Evolutionary conservation across 2,888 invertebrate genomes (phyloP).

Genomic region (Lycocerus yunnanus): DNA sequence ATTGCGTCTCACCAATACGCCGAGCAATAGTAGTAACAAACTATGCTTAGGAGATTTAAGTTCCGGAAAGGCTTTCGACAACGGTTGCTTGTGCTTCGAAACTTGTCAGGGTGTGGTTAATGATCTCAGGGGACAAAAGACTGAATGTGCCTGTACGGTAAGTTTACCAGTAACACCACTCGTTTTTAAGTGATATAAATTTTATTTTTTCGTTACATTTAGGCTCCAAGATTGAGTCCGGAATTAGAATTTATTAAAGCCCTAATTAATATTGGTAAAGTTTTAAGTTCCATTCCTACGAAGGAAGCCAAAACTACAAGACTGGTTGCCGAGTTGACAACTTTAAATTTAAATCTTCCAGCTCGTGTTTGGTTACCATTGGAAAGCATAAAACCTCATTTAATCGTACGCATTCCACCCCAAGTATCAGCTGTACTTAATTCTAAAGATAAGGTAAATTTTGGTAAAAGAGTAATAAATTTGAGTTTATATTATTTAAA

Average conservation of each 20-base stretch:
- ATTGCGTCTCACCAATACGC: slow-evolving; percentile 36
- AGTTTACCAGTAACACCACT: slow-evolving; percentile 49
- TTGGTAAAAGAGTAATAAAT: background rate
- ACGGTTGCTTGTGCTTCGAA: slow-evolving; percentile 90
- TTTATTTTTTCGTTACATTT: slow-evolving; percentile 35
- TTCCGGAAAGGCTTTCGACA: slow-evolving; percentile 95
- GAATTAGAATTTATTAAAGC: slow-evolving; percentile 87
- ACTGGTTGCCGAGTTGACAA: slow-evolving; percentile 89
- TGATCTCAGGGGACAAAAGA: slow-evolving; percentile 75
- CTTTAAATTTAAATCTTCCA: slow-evolving; percentile 95
- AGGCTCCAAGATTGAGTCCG: slow-evolving; percentile 82
- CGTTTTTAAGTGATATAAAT: background rate
- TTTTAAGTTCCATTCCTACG: slow-evolving; percentile 78
- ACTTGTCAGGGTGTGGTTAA: slow-evolving; percentile 81
- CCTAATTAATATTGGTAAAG: slow-evolving; percentile 84
- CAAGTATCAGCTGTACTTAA: slow-evolving; percentile 97
- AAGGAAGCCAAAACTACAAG: slow-evolving; percentile 93
- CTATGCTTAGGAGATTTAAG: slow-evolving; percentile 86
- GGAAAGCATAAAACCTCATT: slow-evolving; percentile 82
- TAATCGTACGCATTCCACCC: slow-evolving; percentile 95
- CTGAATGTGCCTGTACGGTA: slow-evolving; percentile 78
- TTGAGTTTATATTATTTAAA: slow-evolving; percentile 25
- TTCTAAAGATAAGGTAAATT: slow-evolving; percentile 89
- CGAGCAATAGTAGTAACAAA: slow-evolving; percentile 57
- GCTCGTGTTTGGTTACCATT: slow-evolving; percentile 98